Conservation (phyloP, 2,888 invertebrate genomes). For the Cantharis lateralis region DNA sequence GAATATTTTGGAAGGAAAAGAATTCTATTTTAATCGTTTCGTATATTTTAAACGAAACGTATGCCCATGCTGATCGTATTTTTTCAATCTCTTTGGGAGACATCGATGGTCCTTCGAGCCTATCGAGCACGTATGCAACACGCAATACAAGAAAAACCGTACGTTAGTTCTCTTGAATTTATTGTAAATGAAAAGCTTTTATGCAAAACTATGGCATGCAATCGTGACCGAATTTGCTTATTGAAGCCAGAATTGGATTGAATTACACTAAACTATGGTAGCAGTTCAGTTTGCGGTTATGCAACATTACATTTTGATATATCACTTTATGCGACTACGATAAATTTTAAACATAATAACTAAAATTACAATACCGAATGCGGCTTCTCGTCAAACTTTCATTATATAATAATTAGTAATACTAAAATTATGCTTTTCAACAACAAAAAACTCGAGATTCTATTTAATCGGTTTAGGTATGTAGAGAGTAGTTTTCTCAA, state of each 20-base stretch:
- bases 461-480: not conserved
- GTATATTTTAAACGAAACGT: not conserved
- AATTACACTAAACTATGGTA: not conserved
- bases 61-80: too few species aligned
- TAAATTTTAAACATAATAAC: not conserved
- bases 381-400: not conserved
- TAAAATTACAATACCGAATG: not conserved
- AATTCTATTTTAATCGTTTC: not conserved
- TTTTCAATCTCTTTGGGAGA: too few species aligned
- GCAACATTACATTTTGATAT: not conserved
- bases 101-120: too few species aligned
- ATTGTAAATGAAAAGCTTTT: not conserved
- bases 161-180: not conserved
- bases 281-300: not conserved
- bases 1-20: not conserved
- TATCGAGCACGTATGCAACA: too few species aligned
- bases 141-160: too few species aligned
- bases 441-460: not conserved
- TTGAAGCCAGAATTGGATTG: not conserved
- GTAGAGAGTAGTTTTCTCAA: not conserved
- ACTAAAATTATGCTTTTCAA: not conserved
- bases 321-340: not conserved
- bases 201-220: not conserved
- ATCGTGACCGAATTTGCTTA: not conserved
- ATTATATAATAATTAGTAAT: not conserved